A percentile compares a stretch with the other conserved stretches of the same genome.
Evolutionary conservation across 2,888 invertebrate species (phyloP).

Genomic region (Capitulum mitella): DNA sequence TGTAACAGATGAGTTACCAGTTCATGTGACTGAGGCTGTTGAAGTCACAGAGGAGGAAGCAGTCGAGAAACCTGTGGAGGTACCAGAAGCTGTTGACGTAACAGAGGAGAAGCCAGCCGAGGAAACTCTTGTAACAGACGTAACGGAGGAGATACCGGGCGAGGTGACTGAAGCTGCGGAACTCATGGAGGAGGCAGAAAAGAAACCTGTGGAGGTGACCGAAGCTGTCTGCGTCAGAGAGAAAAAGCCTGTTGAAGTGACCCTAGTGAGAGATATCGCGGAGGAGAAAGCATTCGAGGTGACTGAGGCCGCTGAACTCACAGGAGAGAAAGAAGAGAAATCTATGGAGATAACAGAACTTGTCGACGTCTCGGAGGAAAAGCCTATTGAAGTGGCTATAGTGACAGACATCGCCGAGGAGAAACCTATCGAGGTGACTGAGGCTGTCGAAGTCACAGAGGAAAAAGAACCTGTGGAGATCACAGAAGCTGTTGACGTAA

Average conservation of each 20-base stretch:
- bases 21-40: background rate
- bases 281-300: background rate
- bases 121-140: too few species aligned
- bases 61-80: background rate
- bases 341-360: background rate
- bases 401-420: too few species aligned
- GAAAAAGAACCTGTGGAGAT: too few species aligned
- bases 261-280: too few species aligned
- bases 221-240: background rate
- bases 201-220: background rate
- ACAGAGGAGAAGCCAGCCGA: background rate
- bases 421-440: background rate
- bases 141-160: background rate
- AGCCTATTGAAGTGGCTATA: background rate
- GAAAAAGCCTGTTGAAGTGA: background rate
- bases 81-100: background rate
- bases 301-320: too few species aligned
- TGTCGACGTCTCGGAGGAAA: too few species aligned
- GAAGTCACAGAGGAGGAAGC: background rate
- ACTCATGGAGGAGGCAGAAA: too few species aligned
- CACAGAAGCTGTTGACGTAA: conserved; percentile 19
- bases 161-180: too few species aligned
- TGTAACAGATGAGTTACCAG: background rate
- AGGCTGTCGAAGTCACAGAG: too few species aligned
- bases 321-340: background rate